These are phyloP conservation scores for Tetrapedia diversipes DNA, from an alignment of 2,888 invertebrate genomes.

Conservation along the genomic window DNA sequence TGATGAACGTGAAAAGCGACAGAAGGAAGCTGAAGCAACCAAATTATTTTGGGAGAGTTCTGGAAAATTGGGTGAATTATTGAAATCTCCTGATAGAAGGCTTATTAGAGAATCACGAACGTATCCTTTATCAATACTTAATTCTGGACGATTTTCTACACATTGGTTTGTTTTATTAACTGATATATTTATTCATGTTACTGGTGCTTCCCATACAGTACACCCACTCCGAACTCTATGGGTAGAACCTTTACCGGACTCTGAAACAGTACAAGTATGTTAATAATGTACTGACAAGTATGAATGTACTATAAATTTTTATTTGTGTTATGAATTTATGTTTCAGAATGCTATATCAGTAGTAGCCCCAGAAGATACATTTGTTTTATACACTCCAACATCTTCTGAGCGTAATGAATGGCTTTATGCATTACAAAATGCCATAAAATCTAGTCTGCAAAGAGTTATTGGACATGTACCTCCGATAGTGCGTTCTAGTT, in stretches of 20 bases:
- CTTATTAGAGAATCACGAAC: slow-evolving; percentile 90
- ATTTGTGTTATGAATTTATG: slow-evolving; percentile 1
- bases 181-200: slow-evolving; percentile 91
- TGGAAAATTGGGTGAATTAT: slow-evolving; percentile 86
- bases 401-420: slow-evolving; percentile 91
- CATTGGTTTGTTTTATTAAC: slow-evolving; percentile 93
- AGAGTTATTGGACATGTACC: slow-evolving; percentile 87
- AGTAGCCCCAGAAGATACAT: slow-evolving; percentile 90
- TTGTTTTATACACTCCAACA: slow-evolving; percentile 87
- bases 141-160: slow-evolving; percentile 89
- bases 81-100: slow-evolving; percentile 88
- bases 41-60: slow-evolving; percentile 90
- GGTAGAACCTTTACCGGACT: slow-evolving; percentile 90
- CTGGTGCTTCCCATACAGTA: slow-evolving; percentile 86
- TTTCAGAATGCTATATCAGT: slow-evolving; percentile 86
- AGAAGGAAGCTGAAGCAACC: slow-evolving; percentile 88
- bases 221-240: slow-evolving; percentile 91
- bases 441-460: slow-evolving; percentile 88
- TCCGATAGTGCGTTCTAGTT: slow-evolving; percentile 88
- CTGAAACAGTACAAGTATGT: slow-evolving; percentile 85
- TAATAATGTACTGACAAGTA: slow-evolving; percentile 8
- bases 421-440: slow-evolving; percentile 89
- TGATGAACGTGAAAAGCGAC: slow-evolving; percentile 86
- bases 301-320: background rate
- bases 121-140: slow-evolving; percentile 87